Evolutionary conservation across 1,140 invertebrate species (phyloP).

Genomic region (Tetraneura akinire): DNA sequence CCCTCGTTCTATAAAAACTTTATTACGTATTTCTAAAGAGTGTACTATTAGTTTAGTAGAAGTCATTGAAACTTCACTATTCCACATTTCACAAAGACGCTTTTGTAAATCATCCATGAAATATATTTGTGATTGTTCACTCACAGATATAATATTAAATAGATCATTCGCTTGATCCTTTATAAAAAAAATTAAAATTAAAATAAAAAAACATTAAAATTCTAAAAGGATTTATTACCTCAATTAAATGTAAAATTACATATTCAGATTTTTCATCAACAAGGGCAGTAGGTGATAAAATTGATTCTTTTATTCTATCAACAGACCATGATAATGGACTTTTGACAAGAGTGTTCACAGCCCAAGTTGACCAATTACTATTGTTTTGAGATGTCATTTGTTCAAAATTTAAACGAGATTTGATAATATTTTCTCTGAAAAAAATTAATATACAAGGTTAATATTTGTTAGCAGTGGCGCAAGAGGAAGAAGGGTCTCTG

Average conservation of each 20-base stretch:
- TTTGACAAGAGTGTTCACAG: constrained; percentile 34
- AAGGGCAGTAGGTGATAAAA: constrained; percentile 5
- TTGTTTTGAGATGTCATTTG: constrained; percentile 32
- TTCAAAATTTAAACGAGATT: constrained; percentile 24
- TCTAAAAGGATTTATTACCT: constrained; percentile 5
- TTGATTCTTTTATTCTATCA: constrained; percentile 24
- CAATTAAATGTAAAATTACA: constrained; percentile 12
- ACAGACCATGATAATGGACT: constrained; percentile 38
- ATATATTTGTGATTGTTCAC: constrained; percentile 31
- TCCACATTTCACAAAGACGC: constrained; percentile 18
- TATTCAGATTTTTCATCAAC: constrained; percentile 42
- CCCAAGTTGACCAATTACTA: constrained; percentile 42
- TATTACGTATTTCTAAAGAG: constrained; percentile 44
- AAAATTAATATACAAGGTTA: background rate
- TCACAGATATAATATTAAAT: constrained; percentile 14
- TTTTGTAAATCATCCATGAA: constrained; percentile 48
- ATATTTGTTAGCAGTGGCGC: no score
- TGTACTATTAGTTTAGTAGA: constrained; percentile 36
- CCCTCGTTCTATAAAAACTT: constrained; percentile 38
- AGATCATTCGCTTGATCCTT: constrained; percentile 42
- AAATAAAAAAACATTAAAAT: background rate
- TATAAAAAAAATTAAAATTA: background rate
- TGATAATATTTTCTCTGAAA: constrained; percentile 24
- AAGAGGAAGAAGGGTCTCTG: no score
- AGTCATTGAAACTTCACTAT: background rate